Evolutionary conservation across 2,888 invertebrate species (phyloP).

Genomic region (Flexamia atlantica): DNA sequence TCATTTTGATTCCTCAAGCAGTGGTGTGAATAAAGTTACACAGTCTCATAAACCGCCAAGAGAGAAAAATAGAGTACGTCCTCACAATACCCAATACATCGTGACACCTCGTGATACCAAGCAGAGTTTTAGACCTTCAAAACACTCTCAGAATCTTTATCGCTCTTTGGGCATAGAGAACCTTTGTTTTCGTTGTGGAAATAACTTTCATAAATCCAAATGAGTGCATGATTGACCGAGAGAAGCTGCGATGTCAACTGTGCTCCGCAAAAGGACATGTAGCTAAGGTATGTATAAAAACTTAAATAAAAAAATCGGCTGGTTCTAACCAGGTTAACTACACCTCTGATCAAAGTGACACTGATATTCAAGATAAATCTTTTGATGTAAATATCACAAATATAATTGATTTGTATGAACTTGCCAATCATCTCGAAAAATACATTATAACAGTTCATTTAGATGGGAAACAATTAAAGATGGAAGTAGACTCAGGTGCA

Average conservation of each 20-base stretch:
- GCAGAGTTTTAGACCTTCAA: neutral
- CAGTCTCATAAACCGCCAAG: neutral
- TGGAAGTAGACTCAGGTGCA: neutral
- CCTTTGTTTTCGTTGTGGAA: neutral
- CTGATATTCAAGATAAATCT: neutral
- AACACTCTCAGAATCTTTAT: neutral
- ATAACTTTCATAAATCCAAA: neutral
- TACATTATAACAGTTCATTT: neutral
- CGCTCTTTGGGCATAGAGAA: neutral
- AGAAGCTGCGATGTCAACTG: neutral
- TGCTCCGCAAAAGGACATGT: neutral
- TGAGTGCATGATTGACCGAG: neutral
- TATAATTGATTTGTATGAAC: neutral
- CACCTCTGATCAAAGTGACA: neutral
- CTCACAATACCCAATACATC: neutral
- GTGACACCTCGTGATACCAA: neutral
- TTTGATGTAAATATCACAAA: neutral
- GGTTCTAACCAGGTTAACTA: neutral
- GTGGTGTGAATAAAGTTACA: neutral
- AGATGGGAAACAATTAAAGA: neutral
- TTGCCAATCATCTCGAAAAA: neutral
- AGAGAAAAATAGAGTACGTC: neutral
- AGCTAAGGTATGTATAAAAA: neutral
- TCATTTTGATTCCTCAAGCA: neutral
- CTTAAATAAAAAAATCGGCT: neutral